These are phyloP conservation scores for Ophioderma brevispina DNA, from an alignment of 35 echinoderm and acorn worm species.

Conservation along the genomic window DNA sequence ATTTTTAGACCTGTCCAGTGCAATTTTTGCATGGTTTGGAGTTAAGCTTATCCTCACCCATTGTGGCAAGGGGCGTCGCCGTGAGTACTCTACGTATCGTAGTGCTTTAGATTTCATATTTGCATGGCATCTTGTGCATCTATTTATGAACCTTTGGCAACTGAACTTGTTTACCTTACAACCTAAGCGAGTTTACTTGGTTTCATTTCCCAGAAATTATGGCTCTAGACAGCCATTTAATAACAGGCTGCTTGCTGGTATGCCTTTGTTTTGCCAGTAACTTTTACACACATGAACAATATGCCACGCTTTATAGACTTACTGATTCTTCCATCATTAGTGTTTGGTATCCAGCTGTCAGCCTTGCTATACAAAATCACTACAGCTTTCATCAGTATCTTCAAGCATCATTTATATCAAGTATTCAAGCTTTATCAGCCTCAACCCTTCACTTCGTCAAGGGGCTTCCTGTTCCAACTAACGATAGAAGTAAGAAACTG, in stretches of 20 bases:
- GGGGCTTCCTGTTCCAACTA: not conserved
- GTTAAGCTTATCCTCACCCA: not conserved
- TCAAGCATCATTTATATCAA: too few relatives aligned
- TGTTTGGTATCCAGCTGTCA: constrained; percentile 11
- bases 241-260: not conserved
- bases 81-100: not conserved
- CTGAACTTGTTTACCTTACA: not conserved
- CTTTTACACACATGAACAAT: not conserved
- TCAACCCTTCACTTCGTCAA: not conserved
- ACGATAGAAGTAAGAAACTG: not conserved
- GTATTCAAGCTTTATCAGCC: too few relatives aligned
- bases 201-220: not conserved
- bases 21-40: not conserved
- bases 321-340: not conserved
- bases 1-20: too few relatives aligned
- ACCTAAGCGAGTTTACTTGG: not conserved
- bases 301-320: not conserved
- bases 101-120: not conserved
- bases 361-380: constrained; percentile 4
- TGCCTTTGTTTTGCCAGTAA: not conserved
- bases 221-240: not conserved
- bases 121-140: not conserved
- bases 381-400: too few relatives aligned
- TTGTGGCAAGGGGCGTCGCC: not conserved
- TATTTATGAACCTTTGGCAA: not conserved